A percentile compares a stretch with the other conserved stretches of the same genome.
phyloP scores from a whole-genome alignment of 2,888 invertebrate genomes.

The Folsomia candida region DNA sequence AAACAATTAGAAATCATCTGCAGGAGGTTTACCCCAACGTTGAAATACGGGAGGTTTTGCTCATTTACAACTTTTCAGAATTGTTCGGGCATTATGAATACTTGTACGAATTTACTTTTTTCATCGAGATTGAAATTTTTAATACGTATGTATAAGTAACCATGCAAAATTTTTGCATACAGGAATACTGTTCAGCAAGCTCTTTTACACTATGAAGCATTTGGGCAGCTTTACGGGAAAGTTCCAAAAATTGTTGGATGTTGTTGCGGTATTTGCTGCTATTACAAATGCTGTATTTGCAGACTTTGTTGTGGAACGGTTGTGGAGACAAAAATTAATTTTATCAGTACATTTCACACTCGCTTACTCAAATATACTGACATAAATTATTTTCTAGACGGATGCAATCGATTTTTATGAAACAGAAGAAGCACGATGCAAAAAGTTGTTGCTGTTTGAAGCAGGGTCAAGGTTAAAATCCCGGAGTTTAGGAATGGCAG shows the following conservation, averaged over 20 bases:
- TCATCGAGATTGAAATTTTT: not conserved
- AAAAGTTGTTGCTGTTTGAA: not conserved
- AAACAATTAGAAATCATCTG: not conserved
- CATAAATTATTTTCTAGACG: not conserved
- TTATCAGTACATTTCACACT: not conserved
- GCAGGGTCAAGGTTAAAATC: not conserved
- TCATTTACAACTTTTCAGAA: not conserved
- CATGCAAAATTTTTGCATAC: no score
- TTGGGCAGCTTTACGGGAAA: not conserved
- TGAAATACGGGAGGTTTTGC: not conserved
- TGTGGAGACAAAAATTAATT: not conserved
- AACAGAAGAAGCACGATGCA: not conserved
- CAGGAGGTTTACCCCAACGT: not conserved
- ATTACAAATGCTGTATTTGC: not conserved
- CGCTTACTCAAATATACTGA: not conserved
- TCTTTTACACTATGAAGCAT: not conserved
- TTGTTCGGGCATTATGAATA: not conserved
- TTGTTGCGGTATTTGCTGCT: not conserved
- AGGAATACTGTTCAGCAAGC: not conserved
- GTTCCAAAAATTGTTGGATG: slow-evolving; percentile 3
- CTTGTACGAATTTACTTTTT: not conserved
- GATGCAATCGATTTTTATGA: not conserved
- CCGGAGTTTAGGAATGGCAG: not conserved
- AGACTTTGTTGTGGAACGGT: not conserved
- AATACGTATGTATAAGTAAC: no score